Evolutionary conservation across 2,888 invertebrate species (phyloP), one percentile per base, ranked within the genome.

Genomic region (Stramonita haemastoma): DNA sequence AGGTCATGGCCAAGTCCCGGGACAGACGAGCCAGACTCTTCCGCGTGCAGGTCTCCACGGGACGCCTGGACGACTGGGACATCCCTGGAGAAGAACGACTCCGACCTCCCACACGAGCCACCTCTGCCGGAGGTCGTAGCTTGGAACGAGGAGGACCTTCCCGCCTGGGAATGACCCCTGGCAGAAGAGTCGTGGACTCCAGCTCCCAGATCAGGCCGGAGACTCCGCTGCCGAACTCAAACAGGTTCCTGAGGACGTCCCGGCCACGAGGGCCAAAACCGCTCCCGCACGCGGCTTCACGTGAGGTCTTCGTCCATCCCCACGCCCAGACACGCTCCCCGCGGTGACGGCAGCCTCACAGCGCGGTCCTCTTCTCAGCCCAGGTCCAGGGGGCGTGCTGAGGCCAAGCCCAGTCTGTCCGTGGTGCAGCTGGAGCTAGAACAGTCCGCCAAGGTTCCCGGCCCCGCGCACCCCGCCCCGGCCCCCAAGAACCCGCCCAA

Each of bases 1-100:
- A 94, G 83, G 93, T 94, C 15, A 93, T 93, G 90, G 90, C 91
- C 70, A 93, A 93, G 88, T 93, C 93, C 0, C 89, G 93, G 32
- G 93, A 93, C 73, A 89, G 94, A 85, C 90, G 92, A 66, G 91
- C 94, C 1, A 87, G 93, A 60, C 92, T 93, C 88, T 93, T 93
- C 89, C 92, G 92, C 83, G 93, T 94, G 60, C 92, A 93, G 46
- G 77, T 92, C 60, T 79, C 90, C 29, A 81, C 85, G 17, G 88
- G 88, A 46, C 88, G 86, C 26, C 86, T 89, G 34, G 88, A 89
- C 83, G 81, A 90, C 46, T 89, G 73, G 66, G 86, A 92, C 79
- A 86, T 91, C 29, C 46, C 66, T 57, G 89, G 88, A 77, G 90
- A 85, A 77, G 90, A 89, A 29, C 19, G 73, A 29, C 36, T 60